Evolutionary conservation across 2,888 invertebrate species (phyloP).

Genomic region (Xanthia togata): DNA sequence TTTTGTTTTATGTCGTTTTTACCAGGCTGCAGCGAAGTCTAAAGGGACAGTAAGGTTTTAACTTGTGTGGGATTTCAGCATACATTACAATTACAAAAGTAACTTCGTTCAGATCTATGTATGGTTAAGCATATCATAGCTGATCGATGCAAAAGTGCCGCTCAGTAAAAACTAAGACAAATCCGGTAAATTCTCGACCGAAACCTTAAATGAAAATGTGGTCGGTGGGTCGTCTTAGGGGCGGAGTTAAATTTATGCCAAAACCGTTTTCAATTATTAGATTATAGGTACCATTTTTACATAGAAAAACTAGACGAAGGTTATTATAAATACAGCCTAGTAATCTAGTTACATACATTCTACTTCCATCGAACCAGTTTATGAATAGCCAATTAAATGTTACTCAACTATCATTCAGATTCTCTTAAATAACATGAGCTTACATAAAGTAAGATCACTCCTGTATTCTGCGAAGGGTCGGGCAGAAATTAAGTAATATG

Average conservation of each 20-base stretch:
- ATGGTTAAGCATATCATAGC: not conserved
- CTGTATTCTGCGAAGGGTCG: not conserved
- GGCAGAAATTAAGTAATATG: not conserved
- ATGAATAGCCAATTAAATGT: not conserved
- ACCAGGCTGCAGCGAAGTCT: too few species aligned
- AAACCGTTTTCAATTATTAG: not conserved
- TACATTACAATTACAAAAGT: not conserved
- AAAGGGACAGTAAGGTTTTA: not conserved
- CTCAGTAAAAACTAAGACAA: not conserved
- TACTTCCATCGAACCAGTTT: conserved; percentile 7
- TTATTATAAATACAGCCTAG: conserved; percentile 2
- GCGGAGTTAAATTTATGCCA: not conserved
- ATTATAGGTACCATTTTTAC: not conserved
- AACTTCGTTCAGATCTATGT: too few species aligned
- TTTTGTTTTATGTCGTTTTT: not conserved
- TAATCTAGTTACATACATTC: conserved; percentile 3
- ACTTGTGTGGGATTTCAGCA: not conserved
- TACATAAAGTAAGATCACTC: not conserved
- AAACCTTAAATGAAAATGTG: not conserved
- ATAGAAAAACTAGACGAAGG: not conserved
- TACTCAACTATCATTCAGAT: conserved; percentile 7
- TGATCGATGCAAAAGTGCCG: not conserved
- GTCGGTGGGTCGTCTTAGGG: too few species aligned
- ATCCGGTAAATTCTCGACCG: not conserved
- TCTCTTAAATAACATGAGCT: not conserved